phyloP scores from a whole-genome alignment of 2,113 vertebrate species.

The Paratilapia polleni region DNA sequence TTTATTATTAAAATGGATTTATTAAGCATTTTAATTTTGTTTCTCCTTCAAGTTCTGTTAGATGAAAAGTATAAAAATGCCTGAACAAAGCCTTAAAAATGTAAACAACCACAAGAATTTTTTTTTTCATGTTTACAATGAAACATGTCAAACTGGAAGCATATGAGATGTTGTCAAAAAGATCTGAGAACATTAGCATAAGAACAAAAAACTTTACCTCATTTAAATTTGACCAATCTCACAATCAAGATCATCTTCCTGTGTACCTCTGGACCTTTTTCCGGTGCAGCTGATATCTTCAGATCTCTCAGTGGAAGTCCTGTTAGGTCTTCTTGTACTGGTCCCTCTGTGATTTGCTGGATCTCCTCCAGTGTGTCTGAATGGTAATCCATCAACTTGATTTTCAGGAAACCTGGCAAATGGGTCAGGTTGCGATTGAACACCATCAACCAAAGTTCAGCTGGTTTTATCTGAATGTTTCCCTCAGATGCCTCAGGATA shows the following conservation, averaged over 20 bases:
- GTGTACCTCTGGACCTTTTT: background rate
- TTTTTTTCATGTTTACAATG: background rate
- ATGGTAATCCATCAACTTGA: too few species aligned
- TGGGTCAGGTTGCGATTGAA: too few species aligned
- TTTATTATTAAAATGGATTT: background rate
- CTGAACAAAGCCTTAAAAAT: background rate
- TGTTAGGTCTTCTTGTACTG: too few species aligned
- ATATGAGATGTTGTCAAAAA: too few species aligned
- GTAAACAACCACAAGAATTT: background rate
- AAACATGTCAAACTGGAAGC: background rate
- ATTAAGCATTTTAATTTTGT: background rate
- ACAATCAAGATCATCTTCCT: background rate
- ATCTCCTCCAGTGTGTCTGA: too few species aligned
- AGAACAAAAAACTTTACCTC: background rate
- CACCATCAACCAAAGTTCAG: too few species aligned
- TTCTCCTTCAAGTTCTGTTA: background rate
- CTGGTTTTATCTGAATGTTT: background rate
- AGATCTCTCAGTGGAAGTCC: background rate
- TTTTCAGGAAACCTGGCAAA: too few species aligned
- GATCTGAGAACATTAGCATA: too few species aligned
- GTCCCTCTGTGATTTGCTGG: too few species aligned
- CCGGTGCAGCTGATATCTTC: background rate
- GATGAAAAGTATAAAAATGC: background rate
- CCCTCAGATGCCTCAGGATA: too few species aligned
- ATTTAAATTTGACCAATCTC: background rate